Conservation (phyloP, 1,140 invertebrate genomes). For the Anastrepha ludens region DNA sequence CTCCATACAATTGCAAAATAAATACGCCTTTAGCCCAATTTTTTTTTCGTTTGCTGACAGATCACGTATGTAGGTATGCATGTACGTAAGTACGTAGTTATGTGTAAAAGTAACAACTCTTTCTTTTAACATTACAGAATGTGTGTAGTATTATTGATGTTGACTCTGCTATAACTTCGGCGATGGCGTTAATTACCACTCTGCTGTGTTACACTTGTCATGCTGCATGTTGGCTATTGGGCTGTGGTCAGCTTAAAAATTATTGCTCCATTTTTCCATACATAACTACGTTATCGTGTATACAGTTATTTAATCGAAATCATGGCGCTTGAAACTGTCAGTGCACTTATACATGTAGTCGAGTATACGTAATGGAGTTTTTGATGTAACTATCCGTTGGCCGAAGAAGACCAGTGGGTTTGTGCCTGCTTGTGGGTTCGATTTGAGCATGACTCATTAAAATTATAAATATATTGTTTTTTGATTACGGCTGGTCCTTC, state of each 20-base stretch:
- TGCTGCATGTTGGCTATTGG: not conserved
- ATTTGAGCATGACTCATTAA: too few species aligned
- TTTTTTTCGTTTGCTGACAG: not conserved
- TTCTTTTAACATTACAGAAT: constrained; percentile 8
- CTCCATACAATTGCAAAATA: not conserved
- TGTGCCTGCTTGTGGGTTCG: too few species aligned
- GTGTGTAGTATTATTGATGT: constrained; percentile 7
- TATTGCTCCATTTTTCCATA: constrained; percentile 5
- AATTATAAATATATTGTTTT: too few species aligned
- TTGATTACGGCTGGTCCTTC: too few species aligned
- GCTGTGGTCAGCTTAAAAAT: not conserved
- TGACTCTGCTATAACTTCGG: not conserved
- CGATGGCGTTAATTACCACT: constrained; percentile 16
- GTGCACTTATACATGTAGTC: not conserved
- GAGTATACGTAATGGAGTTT: not conserved
- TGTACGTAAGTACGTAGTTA: not conserved
- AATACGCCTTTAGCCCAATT: constrained; percentile 2
- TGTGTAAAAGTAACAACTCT: not conserved
- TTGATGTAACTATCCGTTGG: not conserved
- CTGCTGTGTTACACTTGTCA: not conserved
- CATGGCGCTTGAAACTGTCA: not conserved
- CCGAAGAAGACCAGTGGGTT: too few species aligned
- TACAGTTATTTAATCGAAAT: constrained; percentile 13
- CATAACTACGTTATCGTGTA: not conserved
- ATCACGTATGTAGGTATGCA: not conserved